Conservation (phyloP, 2,113 vertebrate genomes). For the Lophochroa leadbeateri region DNA sequence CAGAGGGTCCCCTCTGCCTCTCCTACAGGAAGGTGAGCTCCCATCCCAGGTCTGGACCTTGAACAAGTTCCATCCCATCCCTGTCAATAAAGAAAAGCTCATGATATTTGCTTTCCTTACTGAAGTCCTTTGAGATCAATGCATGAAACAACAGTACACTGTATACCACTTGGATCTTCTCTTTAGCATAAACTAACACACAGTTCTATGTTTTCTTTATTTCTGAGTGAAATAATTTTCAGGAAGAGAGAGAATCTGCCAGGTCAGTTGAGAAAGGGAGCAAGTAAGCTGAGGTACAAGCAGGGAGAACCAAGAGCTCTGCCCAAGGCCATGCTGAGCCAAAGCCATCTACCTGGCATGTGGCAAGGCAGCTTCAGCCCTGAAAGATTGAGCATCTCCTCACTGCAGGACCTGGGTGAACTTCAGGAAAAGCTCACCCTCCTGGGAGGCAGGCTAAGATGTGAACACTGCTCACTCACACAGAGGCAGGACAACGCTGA, state of each 20-base stretch:
- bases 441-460: background rate
- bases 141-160: background rate
- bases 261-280: background rate
- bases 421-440: background rate
- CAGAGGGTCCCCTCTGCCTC: background rate
- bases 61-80: background rate
- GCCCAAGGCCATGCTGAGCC: accelerated
- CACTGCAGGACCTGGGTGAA: background rate
- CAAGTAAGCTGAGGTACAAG: background rate
- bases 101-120: background rate
- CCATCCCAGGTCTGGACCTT: background rate
- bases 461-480: background rate
- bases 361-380: background rate
- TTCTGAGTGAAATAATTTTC: background rate
- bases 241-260: background rate
- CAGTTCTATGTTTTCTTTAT: background rate
- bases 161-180: background rate
- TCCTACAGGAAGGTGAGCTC: background rate
- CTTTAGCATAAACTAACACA: background rate
- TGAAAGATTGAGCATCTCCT: background rate
- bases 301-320: background rate
- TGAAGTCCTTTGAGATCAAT: background rate
- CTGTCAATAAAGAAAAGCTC: background rate
- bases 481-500: background rate
- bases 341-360: background rate